Conservation (phyloP, 1,140 invertebrate genomes). For the Philotrypesis tridentata region DNA sequence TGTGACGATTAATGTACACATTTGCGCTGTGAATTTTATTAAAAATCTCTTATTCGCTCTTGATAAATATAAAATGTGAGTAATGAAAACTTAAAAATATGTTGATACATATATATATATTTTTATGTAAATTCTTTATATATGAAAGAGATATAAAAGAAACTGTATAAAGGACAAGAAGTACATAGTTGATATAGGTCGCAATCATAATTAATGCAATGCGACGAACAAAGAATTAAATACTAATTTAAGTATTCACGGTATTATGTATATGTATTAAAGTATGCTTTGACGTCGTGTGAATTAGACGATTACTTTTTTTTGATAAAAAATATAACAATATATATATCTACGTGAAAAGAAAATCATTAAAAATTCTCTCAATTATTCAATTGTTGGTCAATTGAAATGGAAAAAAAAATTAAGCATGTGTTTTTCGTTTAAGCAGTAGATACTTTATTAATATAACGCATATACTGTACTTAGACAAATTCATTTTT, state of each 20-base stretch:
- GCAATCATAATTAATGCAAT: too few species aligned
- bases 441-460: not conserved
- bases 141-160: not conserved
- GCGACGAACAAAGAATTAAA: too few species aligned
- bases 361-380: not conserved
- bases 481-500: not conserved
- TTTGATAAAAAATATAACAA: not conserved
- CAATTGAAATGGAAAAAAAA: too few species aligned
- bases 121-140: not conserved
- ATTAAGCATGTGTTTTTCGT: not conserved
- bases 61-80: not conserved
- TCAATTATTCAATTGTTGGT: not conserved
- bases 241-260: not conserved
- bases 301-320: not conserved
- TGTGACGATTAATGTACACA: not conserved
- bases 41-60: constrained; percentile 2
- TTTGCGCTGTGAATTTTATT: constrained; percentile 15
- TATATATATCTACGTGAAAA: not conserved
- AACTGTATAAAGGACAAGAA: not conserved
- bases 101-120: constrained; percentile 1
- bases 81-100: not conserved
- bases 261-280: not conserved
- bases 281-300: not conserved
- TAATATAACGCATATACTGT: not conserved
- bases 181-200: not conserved